phyloP scores from a whole-genome alignment of 2,797 vertebrate species.

The Moxostoma hubbsi region DNA sequence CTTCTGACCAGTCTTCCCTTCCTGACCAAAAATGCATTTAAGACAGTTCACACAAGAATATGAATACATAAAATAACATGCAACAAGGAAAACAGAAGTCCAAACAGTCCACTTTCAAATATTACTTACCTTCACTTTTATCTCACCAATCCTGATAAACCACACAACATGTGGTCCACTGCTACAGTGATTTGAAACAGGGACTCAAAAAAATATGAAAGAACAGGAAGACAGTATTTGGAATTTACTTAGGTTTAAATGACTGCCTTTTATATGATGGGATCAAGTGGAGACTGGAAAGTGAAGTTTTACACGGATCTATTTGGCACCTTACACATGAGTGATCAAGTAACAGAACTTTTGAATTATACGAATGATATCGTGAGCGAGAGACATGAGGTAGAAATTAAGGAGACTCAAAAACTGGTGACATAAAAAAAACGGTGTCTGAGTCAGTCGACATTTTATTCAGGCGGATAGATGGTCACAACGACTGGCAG shows the following conservation, averaged over 20 bases:
- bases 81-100: constrained; percentile 6
- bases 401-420: constrained; percentile 39
- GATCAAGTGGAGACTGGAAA: background rate
- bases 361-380: constrained; percentile 30
- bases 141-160: constrained; percentile 50
- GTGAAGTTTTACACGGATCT: constrained; percentile 9
- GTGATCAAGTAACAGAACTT: constrained; percentile 12
- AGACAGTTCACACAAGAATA: constrained; percentile 1
- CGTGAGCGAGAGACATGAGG: constrained; percentile 38
- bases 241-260: constrained; percentile 13
- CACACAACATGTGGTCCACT: background rate
- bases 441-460: constrained; percentile 55
- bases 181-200: constrained; percentile 2
- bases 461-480: constrained; percentile 64
- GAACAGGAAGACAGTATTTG: constrained; percentile 8
- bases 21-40: background rate
- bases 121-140: constrained; percentile 54
- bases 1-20: too few species aligned
- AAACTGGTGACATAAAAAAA: constrained; percentile 46
- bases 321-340: constrained; percentile 3
- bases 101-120: constrained; percentile 20
- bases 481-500: constrained; percentile 61
- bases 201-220: constrained; percentile 10
- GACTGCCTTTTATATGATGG: background rate
- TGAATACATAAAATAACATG: background rate